A percentile compares a stretch with the other conserved stretches of the same genome.
phyloP scores from a whole-genome alignment of 2,888 invertebrate genomes.

The Eupeodes luniger region DNA sequence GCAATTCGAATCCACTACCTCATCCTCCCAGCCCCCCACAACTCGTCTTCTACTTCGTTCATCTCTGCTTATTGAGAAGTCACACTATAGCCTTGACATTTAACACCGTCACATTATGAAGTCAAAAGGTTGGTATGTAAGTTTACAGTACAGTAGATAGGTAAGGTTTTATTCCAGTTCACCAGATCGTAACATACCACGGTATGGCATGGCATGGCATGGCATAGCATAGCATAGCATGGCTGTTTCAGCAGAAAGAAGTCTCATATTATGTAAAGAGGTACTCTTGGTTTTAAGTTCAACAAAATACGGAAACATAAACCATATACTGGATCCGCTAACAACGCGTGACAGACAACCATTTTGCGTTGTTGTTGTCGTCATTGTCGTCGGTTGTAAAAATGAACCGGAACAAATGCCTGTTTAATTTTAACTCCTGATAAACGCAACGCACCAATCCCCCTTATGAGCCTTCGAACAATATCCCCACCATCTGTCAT shows the following conservation, averaged over 20 bases:
- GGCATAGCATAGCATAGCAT: too few relatives aligned
- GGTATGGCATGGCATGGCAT: too few relatives aligned
- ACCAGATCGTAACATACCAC: constrained; percentile 3
- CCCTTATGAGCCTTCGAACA: background rate
- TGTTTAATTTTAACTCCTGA: constrained; percentile 24
- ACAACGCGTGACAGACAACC: background rate
- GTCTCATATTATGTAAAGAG: constrained; percentile 6
- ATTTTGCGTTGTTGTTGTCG: constrained; percentile 7
- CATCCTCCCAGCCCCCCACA: too few relatives aligned
- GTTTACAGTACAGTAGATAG: background rate
- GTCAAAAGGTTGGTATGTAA: background rate
- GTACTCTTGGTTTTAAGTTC: background rate
- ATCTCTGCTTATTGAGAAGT: background rate
- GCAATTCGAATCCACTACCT: background rate
- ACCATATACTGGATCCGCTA: background rate
- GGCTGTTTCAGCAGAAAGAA: background rate
- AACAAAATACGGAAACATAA: constrained; percentile 11
- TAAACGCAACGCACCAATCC: background rate
- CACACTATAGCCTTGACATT: constrained; percentile 17
- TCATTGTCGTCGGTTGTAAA: background rate
- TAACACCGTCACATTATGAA: constrained; percentile 3
- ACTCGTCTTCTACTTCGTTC: background rate
- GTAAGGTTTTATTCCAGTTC: background rate
- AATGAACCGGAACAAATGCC: constrained; percentile 23
- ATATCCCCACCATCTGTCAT: background rate